A percentile compares a stretch with the other conserved stretches of the same genome.
These are phyloP conservation scores for Ariopsis seemanni DNA, from an alignment of 2,113 vertebrate species.

Conservation along the genomic window DNA sequence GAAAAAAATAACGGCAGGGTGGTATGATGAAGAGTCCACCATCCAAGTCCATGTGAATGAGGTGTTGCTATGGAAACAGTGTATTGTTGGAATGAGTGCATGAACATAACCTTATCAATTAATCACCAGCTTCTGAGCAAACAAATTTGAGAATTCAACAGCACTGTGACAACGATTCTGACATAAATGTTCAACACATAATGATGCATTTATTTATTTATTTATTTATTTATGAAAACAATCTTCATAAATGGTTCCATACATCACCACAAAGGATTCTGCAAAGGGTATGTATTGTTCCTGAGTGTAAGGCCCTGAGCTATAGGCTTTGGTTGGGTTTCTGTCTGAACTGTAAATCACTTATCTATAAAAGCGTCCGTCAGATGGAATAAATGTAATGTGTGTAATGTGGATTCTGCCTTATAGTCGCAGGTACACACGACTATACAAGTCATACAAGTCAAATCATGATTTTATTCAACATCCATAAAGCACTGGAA, in stretches of 20 bases:
- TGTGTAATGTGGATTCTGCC: not conserved
- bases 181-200: not conserved
- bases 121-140: not conserved
- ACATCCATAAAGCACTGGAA: not conserved
- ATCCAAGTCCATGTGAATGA: not conserved
- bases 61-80: not conserved
- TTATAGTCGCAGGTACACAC: not conserved
- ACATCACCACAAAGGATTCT: not conserved
- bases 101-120: not conserved
- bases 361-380: not conserved
- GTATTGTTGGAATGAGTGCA: not conserved
- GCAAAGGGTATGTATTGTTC: not conserved
- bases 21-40: not conserved
- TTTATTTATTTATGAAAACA: not conserved
- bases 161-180: not conserved
- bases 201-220: not conserved
- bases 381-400: not conserved
- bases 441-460: no score
- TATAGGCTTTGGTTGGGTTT: not conserved
- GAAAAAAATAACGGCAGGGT: not conserved
- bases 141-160: not conserved
- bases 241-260: not conserved
- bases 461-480: not conserved
- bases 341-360: not conserved
- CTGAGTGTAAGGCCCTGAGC: not conserved